Evolutionary conservation across 1,140 invertebrate species (phyloP).

Genomic region (Anastatus disparis): DNA sequence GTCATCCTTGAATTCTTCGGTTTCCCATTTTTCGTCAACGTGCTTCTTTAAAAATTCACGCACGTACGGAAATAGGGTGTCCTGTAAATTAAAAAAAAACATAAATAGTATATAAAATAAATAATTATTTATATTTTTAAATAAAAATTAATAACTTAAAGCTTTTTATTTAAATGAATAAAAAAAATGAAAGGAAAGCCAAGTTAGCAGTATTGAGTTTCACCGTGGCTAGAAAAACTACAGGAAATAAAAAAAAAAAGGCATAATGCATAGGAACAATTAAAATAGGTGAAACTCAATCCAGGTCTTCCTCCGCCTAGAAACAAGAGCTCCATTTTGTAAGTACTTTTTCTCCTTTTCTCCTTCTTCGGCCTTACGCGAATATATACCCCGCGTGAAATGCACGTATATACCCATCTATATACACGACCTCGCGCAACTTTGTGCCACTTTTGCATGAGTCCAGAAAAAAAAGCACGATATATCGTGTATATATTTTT

Average conservation of each 20-base stretch:
- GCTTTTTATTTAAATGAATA: neutral
- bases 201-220: neutral
- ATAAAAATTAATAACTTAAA: too few relatives aligned
- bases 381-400: too few relatives aligned
- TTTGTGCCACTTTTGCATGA: too few relatives aligned
- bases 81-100: slow-evolving; percentile 64
- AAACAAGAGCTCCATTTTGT: slow-evolving; percentile 27
- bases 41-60: slow-evolving; percentile 77
- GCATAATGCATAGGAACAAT: too few relatives aligned
- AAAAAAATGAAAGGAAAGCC: neutral
- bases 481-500: too few relatives aligned
- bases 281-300: slow-evolving; percentile 12
- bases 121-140: too few relatives aligned
- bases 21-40: slow-evolving; percentile 77
- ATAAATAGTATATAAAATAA: too few relatives aligned
- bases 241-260: too few relatives aligned
- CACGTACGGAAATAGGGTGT: slow-evolving; percentile 85
- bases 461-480: too few relatives aligned
- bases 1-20: slow-evolving; percentile 75
- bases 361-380: neutral
- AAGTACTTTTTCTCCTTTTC: slow-evolving; percentile 14
- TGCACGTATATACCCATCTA: too few relatives aligned
- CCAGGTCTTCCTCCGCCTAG: slow-evolving; percentile 16
- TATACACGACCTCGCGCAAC: too few relatives aligned
- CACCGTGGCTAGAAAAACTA: too few relatives aligned